Evolutionary conservation across 2,888 invertebrate genomes (phyloP), one percentile per base, ranked within the genome.

Genomic region (Idaea dimidiata): DNA sequence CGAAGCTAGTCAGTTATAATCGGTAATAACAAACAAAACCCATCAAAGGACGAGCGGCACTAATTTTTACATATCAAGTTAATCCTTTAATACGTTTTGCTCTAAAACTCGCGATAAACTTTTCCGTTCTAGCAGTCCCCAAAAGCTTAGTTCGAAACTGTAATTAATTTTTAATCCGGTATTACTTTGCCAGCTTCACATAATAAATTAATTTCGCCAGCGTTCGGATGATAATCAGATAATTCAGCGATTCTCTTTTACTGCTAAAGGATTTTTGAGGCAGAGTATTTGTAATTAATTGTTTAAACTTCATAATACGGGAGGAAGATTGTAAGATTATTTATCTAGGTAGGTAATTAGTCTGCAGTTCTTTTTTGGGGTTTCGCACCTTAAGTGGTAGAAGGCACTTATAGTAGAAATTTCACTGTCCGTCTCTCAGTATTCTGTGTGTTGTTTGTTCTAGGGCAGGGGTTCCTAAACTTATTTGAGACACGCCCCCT

Each of bases 91-190:
- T 69, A 71, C 62, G 67, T 63, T 69, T 66, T 62, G 61, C 59
- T 67, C 72, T 75, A 74, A 77, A 78, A 78, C 72, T 71, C 67
- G 68, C 67, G 73, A 72, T 74, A 72, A 84, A 81, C 77, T 82
- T 84, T 84, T 82, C 79, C 71, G 72, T 75, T 72, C 69, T 64
- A 71, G 63, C 74, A 69, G 74, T 75, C 73, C 77, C 77, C 63
- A 72, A 79, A 83, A 82, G 81, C 82, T 77, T 78, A 79, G 80
- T 80, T 81, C 72, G 68, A 72, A 85, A 85, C 82, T 82, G 82
- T 88, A 87, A 89, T 88, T 88, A 88, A 88, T 87, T 87, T 88
- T 88, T 87, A 89, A 89, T 88, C 87, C 85, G 71, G 80, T 79
- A 82, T 84, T 82, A 84, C 83, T 86, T 85, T 78, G 79, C 79